Base-by-base conservation (phyloP, 2,888 invertebrate genomes). In the Pyrochroa serraticornis region DNA sequence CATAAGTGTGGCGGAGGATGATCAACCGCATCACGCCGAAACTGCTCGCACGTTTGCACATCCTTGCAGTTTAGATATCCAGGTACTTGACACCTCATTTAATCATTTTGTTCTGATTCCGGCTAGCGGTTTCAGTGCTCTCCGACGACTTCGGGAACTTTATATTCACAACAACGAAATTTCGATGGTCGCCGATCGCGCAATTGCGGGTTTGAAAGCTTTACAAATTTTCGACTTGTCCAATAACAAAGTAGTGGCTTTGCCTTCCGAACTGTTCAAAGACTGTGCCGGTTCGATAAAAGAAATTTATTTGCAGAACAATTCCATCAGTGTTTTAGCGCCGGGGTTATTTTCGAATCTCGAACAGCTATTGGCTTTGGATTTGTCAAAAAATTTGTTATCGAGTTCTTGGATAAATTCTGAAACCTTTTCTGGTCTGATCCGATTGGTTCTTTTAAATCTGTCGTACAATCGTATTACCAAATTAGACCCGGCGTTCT, bases 281-380 rank as follows among this genome's bases (percentile, higher is more conserved):
- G 93, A 93, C 79, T 86, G 88, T 71, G 83, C 87, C 47, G 87
- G 87, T 63, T 87, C 89, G 60, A 88, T 95, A 70, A 92, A 91
- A 80, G 94, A 95, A 81, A 88, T 95, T 73, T 91, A 93, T 80
- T 81, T 95, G 75, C 92, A 93, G 79, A 95, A 95, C 80, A 95
- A 95, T 83, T 92, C 93, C 13, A 90, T 96, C 70, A 89, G 90
- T 76, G 90, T 90, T 39, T 83, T 95, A 65, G 91, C 93, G 65
- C 91, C 93, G 0, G 91, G 90, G 66, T 83, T 95, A 50, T 92
- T 96, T 75, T 86, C 91, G n/a, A 91, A 92, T 77, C 82, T 95
- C 67, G 89, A 89, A 70, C 92, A 90, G 74, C 82, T 96, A 66
- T 84, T 89, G 68, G 89, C 90, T 1, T 80, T 95, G 65, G 94